These are phyloP conservation scores for Parnassius orleans DNA, from an alignment of 2,888 invertebrate species.

Conservation along the genomic window DNA sequence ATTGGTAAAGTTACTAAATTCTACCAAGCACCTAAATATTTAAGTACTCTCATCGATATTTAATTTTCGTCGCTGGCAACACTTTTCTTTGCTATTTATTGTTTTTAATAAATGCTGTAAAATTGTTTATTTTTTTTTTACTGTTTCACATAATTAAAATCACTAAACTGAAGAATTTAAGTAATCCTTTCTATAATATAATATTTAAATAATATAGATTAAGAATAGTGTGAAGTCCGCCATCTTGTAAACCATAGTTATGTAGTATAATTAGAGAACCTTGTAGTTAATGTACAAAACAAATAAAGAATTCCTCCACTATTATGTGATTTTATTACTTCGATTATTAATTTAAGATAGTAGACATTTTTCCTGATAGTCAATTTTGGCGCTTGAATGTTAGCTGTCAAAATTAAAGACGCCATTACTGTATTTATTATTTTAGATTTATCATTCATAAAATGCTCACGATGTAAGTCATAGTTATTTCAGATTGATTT, in stretches of 20 bases:
- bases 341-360: background rate
- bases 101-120: background rate
- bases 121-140: background rate
- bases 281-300: constrained; percentile 9
- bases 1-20: too few species aligned
- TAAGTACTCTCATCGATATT: too few species aligned
- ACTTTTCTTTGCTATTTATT: background rate
- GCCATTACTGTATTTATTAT: constrained; percentile 12
- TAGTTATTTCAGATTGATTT: constrained; percentile 25
- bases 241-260: constrained; percentile 5
- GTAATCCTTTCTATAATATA: background rate
- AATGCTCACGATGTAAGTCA: constrained; percentile 21
- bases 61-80: constrained; percentile 2
- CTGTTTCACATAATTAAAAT: too few species aligned
- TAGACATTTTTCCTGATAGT: background rate
- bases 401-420: constrained; percentile 1
- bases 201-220: background rate
- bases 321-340: constrained; percentile 14
- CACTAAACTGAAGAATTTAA: too few species aligned
- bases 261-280: background rate
- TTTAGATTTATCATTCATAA: constrained; percentile 4
- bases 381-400: constrained; percentile 9
- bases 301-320: constrained; percentile 23
- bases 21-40: too few species aligned
- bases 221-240: background rate